Base-by-base conservation (phyloP, 2,888 invertebrate species). In the Lasioglossum lativentre region DNA sequence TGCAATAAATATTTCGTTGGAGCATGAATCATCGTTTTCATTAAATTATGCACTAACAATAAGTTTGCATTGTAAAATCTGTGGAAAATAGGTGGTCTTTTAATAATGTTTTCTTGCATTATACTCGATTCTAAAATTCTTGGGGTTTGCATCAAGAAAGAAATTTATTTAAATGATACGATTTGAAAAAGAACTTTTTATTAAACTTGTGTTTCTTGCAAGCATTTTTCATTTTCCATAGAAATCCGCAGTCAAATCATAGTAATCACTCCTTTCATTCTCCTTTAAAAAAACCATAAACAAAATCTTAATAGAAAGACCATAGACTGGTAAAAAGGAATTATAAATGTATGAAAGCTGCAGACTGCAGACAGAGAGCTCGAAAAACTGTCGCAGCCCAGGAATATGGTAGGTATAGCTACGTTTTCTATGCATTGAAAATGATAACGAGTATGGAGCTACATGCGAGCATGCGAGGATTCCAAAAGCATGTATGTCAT, bases 361-460 rank as follows among this genome's bases (percentile, higher is more conserved):
- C 19, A 19, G 30, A 63, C 3, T 16, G 8, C 19, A 19, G 30
- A 63, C 30, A 34, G 63, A 34, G 19, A 63, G 6, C 30, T 63
- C 30, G 63, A 34, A 63, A 63, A 63, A 63, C 63, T 63, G 63
- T 30, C 63, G 19, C 63, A 19, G 6, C 34, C 30, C 19, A 34
- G 63, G 30, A 63, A 63, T 30, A 30, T 56, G 56, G 56, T 12
- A 56, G 56, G 23, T n/a, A n/a, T n/a, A 56, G n/a, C 12, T 56
- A n/a, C n/a, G 56, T 63, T 63, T 63, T 63, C 63, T 63, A 63
- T 63, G 63, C 63, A 63, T 63, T 30, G 19, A 63, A 63, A 63
- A 63, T 63, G 63, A 63, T 63, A 30, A 63, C 63, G 63, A 63
- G 63, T 8, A 30, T 34, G 63, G 63, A 30, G 30, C 30, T 30